Percentiles rank a stretch among this genome's conserved stretches.
phyloP scores from a whole-genome alignment of 2,888 invertebrate species.

The Drosophila tripunctata region DNA sequence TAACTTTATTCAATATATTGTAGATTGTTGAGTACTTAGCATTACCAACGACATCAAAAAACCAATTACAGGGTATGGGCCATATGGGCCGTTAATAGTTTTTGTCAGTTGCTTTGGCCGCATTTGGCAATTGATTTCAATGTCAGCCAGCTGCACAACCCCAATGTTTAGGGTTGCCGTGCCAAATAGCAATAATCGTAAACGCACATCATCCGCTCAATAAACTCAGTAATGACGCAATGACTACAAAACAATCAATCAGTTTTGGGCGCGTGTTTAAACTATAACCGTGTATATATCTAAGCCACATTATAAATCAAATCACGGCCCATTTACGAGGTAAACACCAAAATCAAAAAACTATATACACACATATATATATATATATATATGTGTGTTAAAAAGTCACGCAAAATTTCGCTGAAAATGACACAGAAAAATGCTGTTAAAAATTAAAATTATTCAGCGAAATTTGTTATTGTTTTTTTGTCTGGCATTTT shows the following conservation, averaged over 20 bases:
- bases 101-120: conserved; percentile 15
- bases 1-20: too few species aligned
- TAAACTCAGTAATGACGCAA: too few species aligned
- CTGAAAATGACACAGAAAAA: conserved; percentile 42
- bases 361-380: neutral
- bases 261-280: conserved; percentile 37
- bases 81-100: neutral
- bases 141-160: conserved; percentile 53
- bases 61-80: conserved; percentile 19
- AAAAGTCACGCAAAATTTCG: conserved; percentile 55
- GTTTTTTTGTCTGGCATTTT: conserved; percentile 19
- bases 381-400: too few species aligned
- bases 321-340: conserved; percentile 15
- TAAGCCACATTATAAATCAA: conserved; percentile 40
- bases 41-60: too few species aligned
- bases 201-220: conserved; percentile 34
- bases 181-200: conserved; percentile 61
- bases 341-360: neutral
- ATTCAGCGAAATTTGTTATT: conserved; percentile 39
- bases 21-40: too few species aligned
- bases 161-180: conserved; percentile 54
- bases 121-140: conserved; percentile 54
- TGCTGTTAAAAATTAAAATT: conserved; percentile 11
- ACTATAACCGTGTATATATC: conserved; percentile 16
- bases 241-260: conserved; percentile 41